phyloP scores from a whole-genome alignment of 1,140 invertebrate species.

The Aphelinus certus region DNA sequence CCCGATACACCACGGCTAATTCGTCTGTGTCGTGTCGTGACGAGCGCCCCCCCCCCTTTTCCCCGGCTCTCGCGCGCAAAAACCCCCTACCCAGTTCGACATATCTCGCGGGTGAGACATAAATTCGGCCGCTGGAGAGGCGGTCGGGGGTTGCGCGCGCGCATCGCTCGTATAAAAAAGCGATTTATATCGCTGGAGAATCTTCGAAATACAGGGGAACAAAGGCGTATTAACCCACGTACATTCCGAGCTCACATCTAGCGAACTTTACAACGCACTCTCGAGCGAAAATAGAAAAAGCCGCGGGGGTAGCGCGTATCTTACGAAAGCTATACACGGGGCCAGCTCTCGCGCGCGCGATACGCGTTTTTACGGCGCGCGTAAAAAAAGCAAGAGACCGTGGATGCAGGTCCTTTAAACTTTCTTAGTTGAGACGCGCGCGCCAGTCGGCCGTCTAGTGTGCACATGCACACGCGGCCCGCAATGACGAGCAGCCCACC shows the following conservation, averaged over 20 bases:
- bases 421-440: slow-evolving; percentile 13
- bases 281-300: slow-evolving; percentile 24
- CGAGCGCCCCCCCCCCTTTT: too few species aligned
- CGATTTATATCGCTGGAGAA: slow-evolving; percentile 21
- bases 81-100: too few species aligned
- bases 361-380: slow-evolving; percentile 16
- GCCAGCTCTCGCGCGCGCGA: not conserved
- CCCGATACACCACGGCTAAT: too few species aligned
- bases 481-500: not conserved
- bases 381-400: slow-evolving; percentile 11
- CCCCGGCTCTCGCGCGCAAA: too few species aligned
- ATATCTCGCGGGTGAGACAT: too few species aligned
- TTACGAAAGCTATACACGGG: not conserved
- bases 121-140: too few species aligned
- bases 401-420: slow-evolving; percentile 19
- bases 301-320: not conserved
- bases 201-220: slow-evolving; percentile 13
- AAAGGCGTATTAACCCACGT: slow-evolving; percentile 5
- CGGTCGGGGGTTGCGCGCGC: too few species aligned
- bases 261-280: slow-evolving; percentile 27
- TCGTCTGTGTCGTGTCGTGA: too few species aligned
- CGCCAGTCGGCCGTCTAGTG: not conserved
- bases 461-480: not conserved
- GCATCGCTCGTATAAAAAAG: not conserved
- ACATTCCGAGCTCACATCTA: slow-evolving; percentile 13